These are phyloP conservation scores for Himalopsyche kuldschensis DNA, from an alignment of 2,888 invertebrate species.

Conservation along the genomic window DNA sequence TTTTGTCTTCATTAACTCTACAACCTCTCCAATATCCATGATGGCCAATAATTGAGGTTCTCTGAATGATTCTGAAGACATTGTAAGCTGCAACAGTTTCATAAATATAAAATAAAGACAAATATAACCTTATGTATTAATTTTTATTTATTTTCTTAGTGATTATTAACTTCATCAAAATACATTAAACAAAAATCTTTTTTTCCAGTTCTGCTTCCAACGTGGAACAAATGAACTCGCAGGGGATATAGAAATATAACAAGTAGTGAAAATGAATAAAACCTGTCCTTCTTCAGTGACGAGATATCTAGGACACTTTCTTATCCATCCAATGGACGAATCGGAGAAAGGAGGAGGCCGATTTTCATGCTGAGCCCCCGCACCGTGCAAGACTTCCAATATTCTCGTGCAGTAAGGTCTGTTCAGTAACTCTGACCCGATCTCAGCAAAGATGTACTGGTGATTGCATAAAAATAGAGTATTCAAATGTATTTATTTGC, in stretches of 20 bases:
- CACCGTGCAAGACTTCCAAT: conserved; percentile 15
- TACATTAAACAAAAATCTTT: too few species aligned
- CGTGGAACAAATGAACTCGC: too few species aligned
- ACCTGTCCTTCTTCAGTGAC: conserved; percentile 43
- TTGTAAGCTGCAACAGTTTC: not conserved
- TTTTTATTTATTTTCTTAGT: too few species aligned
- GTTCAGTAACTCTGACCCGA: conserved; percentile 48
- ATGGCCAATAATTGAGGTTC: conserved; percentile 46
- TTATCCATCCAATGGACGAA: conserved; percentile 46
- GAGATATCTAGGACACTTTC: conserved; percentile 42
- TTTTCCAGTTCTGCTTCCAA: too few species aligned
- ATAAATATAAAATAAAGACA: too few species aligned
- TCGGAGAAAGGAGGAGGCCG: conserved; percentile 42
- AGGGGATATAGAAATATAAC: too few species aligned
- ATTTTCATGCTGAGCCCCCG: conserved; percentile 42
- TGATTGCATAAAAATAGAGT: conserved; percentile 19
- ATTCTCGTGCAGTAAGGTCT: conserved; percentile 43
- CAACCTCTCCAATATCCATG: conserved; percentile 41
- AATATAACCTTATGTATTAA: too few species aligned
- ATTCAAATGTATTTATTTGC: not conserved
- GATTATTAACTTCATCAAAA: too few species aligned
- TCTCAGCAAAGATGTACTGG: conserved; percentile 52
- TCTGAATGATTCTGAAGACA: not conserved
- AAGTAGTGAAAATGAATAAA: not conserved
- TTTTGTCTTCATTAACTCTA: conserved; percentile 40